Evolutionary conservation across 2,113 vertebrate genomes (phyloP).

Genomic region (Podilymbus podiceps): DNA sequence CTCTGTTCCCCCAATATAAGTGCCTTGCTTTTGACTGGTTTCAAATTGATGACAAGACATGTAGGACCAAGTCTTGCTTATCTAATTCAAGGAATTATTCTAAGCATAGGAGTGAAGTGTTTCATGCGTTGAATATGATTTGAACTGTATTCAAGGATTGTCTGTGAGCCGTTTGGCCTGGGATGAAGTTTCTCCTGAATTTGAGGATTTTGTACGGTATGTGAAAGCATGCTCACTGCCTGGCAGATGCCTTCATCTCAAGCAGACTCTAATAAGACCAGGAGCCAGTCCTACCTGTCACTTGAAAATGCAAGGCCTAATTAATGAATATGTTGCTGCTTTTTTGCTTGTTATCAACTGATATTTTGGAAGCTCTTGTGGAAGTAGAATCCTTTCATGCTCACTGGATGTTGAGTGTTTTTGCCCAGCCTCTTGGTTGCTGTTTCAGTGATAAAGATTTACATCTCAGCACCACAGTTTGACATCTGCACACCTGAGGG

Average conservation of each 20-base stretch:
- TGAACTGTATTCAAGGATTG: not conserved
- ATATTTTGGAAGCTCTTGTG: not conserved
- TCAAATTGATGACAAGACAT: not conserved
- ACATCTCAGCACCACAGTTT: not conserved
- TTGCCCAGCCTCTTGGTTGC: not conserved
- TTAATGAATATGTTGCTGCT: not conserved
- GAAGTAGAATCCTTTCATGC: not conserved
- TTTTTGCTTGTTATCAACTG: not conserved
- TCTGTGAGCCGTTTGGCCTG: not conserved
- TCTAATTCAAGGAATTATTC: not conserved
- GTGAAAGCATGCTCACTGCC: fast-evolving
- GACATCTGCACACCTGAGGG: not conserved
- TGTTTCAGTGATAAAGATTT: not conserved
- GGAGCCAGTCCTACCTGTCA: not conserved
- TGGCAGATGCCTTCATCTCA: not conserved
- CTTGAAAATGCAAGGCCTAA: not conserved
- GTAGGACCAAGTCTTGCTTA: not conserved
- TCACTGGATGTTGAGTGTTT: not conserved
- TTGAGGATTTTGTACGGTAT: not conserved
- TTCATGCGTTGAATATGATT: not conserved
- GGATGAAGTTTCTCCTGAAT: not conserved
- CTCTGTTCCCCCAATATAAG: fast-evolving
- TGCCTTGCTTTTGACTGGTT: not conserved
- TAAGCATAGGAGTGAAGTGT: not conserved
- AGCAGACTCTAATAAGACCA: not conserved